phyloP scores from a whole-genome alignment of 1,140 invertebrate species.

The Drosophila albomicans region DNA sequence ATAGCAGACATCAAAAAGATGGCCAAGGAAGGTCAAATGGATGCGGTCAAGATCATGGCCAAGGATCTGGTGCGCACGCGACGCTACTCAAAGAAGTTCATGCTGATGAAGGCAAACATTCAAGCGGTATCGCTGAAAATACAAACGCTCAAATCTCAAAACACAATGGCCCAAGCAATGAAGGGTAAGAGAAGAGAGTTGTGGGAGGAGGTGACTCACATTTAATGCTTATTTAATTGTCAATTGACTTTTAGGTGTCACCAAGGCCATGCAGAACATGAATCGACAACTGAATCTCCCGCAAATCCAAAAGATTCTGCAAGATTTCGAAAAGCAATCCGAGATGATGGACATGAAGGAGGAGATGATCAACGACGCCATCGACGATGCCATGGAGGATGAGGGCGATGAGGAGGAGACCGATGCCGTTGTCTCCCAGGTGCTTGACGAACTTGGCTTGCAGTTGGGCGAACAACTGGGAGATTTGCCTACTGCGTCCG shows the following conservation, averaged over 20 bases:
- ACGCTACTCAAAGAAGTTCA: conserved; percentile 98
- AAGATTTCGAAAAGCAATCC: conserved; percentile 99
- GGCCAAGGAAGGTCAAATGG: conserved; percentile 99
- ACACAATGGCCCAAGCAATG: conserved; percentile 99
- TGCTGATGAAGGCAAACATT: conserved; percentile 99
- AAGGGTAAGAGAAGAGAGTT: conserved; percentile 87
- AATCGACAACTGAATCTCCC: conserved; percentile 99
- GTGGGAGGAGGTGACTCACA: conserved; percentile 25
- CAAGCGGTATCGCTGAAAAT: conserved; percentile 99
- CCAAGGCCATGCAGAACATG: conserved; percentile 99
- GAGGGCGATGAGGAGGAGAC: conserved; percentile 99
- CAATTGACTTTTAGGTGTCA: conserved; percentile 89
- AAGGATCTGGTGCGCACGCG: conserved; percentile 99
- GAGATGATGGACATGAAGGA: conserved; percentile 99
- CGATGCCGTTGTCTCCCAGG: conserved; percentile 96
- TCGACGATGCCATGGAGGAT: conserved; percentile 99
- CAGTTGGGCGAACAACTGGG: conserved; percentile 96
- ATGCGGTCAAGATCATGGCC: conserved; percentile 99
- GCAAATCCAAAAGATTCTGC: conserved; percentile 99
- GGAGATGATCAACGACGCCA: conserved; percentile 99
- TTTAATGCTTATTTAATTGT: background rate
- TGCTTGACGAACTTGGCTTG: conserved; percentile 98
- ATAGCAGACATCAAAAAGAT: conserved; percentile 99
- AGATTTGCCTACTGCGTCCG: conserved; percentile 89
- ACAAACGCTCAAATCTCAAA: conserved; percentile 98